phyloP scores from a whole-genome alignment of 2,113 vertebrate genomes.

The Bagarius yarrelli region DNA sequence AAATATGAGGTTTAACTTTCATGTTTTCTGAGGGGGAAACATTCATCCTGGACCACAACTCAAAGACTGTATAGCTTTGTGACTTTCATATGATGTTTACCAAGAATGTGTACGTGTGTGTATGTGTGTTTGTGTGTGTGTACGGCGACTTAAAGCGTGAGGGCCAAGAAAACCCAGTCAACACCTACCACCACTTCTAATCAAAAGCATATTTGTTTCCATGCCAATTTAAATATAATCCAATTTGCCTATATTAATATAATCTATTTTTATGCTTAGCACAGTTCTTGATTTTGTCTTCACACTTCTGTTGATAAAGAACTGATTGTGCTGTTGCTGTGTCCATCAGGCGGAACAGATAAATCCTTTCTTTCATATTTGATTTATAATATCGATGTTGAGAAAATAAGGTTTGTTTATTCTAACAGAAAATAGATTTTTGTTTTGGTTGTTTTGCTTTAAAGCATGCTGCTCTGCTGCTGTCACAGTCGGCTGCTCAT shows the following conservation, averaged over 20 bases:
- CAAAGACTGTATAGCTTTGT: background rate
- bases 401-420: constrained; percentile 17
- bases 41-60: constrained; percentile 21
- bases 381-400: background rate
- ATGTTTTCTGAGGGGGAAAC: constrained; percentile 28
- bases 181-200: background rate
- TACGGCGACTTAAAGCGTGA: no score
- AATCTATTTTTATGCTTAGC: background rate
- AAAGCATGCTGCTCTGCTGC: background rate
- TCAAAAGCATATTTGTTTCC: background rate
- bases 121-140: background rate
- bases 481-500: constrained; percentile 1
- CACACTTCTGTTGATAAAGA: background rate
- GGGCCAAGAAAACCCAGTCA: background rate
- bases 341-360: background rate
- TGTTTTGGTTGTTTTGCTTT: constrained; percentile 22
- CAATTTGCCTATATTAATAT: background rate
- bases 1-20: constrained; percentile 48
- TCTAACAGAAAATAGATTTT: constrained; percentile 22
- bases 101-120: background rate
- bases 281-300: constrained; percentile 1
- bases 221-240: background rate
- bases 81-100: constrained; percentile 32
- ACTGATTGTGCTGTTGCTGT: constrained; percentile 13
- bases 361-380: constrained; percentile 15